Percentiles rank a stretch among this genome's conserved stretches.
phyloP scores from a whole-genome alignment of 1,140 invertebrate species.

The Druon quercuslanigerum region DNA sequence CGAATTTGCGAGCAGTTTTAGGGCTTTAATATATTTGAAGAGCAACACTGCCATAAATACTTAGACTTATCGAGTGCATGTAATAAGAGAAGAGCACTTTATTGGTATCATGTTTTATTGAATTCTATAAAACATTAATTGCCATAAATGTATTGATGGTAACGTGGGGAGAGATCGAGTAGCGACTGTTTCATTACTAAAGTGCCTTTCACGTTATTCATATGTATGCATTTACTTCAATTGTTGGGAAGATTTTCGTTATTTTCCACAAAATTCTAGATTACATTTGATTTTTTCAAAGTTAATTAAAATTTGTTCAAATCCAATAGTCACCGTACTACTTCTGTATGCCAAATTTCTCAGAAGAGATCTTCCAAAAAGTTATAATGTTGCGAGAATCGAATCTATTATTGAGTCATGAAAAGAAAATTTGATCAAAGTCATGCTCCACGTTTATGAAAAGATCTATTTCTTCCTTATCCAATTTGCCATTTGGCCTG shows the following conservation, averaged over 20 bases:
- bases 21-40: slow-evolving; percentile 15
- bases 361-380: slow-evolving; percentile 11
- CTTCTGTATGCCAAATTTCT: slow-evolving; percentile 8
- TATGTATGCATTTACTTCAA: neutral
- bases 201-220: slow-evolving; percentile 16
- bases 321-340: neutral
- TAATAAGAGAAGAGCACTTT: neutral
- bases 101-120: neutral
- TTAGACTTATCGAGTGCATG: slow-evolving; percentile 12
- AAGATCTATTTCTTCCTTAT: too few species aligned
- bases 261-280: too few species aligned
- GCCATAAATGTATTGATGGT: neutral
- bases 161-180: neutral
- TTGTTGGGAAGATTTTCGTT: neutral
- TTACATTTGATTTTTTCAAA: neutral
- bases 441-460: neutral
- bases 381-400: slow-evolving; percentile 21
- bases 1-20: neutral
- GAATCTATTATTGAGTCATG: neutral
- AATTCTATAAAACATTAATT: neutral
- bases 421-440: neutral
- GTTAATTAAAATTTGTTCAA: too few species aligned
- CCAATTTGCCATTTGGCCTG: too few species aligned
- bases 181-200: neutral
- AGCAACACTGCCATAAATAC: slow-evolving; percentile 13